phyloP scores from a whole-genome alignment of 2,888 invertebrate species.

The Unio pictorum region DNA sequence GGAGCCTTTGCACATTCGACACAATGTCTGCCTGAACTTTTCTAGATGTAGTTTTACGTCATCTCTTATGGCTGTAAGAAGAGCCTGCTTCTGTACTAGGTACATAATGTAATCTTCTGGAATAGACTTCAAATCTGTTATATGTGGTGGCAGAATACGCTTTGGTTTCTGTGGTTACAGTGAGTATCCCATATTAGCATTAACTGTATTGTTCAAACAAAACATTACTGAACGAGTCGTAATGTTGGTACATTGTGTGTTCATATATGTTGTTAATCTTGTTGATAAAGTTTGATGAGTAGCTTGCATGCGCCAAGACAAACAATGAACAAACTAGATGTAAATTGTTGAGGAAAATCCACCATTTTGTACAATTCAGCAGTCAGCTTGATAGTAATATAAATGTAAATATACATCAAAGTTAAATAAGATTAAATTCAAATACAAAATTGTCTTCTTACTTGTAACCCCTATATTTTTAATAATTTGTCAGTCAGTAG shows the following conservation, averaged over 20 bases:
- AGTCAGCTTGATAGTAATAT: conserved; percentile 20
- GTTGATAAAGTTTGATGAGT: conserved; percentile 23
- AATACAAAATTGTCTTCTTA: too few species aligned
- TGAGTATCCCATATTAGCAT: conserved; percentile 18
- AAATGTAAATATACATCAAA: too few species aligned
- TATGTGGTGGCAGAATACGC: conserved; percentile 16
- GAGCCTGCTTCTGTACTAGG: conserved; percentile 7
- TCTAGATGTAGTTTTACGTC: conserved; percentile 8
- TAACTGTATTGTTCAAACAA: conserved; percentile 22
- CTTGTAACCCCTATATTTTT: too few species aligned
- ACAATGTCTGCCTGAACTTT: conserved; percentile 9
- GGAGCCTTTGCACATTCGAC: conserved; percentile 4
- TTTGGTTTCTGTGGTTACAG: conserved; percentile 21
- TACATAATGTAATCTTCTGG: conserved; percentile 14
- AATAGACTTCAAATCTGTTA: conserved; percentile 10
- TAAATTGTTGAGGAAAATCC: conserved; percentile 24
- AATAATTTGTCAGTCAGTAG: too few species aligned
- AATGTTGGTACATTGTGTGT: conserved; percentile 5
- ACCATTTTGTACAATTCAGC: conserved; percentile 19
- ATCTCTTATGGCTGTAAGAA: conserved; percentile 8
- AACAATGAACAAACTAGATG: conserved; percentile 24
- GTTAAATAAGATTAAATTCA: too few species aligned
- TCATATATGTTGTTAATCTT: conserved; percentile 15
- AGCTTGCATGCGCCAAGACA: conserved; percentile 27
- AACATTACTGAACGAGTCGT: conserved; percentile 12